phyloP scores from a whole-genome alignment of 1,140 invertebrate species.

The Drosophila watanabei region DNA sequence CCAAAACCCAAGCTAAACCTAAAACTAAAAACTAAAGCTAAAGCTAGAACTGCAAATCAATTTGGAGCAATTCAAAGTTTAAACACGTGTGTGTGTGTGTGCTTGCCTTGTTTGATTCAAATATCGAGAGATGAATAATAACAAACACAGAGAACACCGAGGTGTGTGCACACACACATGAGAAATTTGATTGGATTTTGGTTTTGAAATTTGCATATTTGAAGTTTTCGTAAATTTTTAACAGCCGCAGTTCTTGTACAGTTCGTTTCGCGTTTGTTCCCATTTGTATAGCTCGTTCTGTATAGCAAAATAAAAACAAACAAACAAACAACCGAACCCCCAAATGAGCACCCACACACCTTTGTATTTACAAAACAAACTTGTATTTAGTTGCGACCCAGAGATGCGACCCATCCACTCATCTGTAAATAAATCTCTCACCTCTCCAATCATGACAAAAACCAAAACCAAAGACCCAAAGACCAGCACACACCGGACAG shows the following conservation, averaged over 20 bases:
- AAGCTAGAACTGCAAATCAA: conserved; percentile 60
- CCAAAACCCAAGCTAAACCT: conserved; percentile 41
- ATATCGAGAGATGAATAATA: conserved; percentile 52
- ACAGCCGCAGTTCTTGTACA: conserved; percentile 59
- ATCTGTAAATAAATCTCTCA: conserved; percentile 79
- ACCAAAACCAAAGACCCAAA: not conserved
- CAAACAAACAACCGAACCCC: conserved; percentile 27
- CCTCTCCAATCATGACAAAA: conserved; percentile 60
- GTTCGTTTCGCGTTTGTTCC: conserved; percentile 53
- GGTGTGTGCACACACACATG: conserved; percentile 46
- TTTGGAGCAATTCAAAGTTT: conserved; percentile 54
- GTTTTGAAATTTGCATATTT: conserved; percentile 77
- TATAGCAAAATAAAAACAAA: conserved; percentile 31
- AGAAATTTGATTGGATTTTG: conserved; percentile 74
- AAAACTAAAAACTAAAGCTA: conserved; percentile 45
- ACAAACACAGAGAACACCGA: conserved; percentile 28
- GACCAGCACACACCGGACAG: conserved; percentile 25
- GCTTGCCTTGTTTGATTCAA: conserved; percentile 34
- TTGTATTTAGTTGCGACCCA: conserved; percentile 60
- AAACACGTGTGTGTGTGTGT: conserved; percentile 33
- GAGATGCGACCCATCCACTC: conserved; percentile 59
- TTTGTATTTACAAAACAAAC: conserved; percentile 66
- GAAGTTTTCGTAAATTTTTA: conserved; percentile 62
- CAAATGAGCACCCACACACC: conserved; percentile 56
- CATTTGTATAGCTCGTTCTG: conserved; percentile 61